Conservation (phyloP, 1,140 invertebrate species). For the Spodoptera litura region DNA sequence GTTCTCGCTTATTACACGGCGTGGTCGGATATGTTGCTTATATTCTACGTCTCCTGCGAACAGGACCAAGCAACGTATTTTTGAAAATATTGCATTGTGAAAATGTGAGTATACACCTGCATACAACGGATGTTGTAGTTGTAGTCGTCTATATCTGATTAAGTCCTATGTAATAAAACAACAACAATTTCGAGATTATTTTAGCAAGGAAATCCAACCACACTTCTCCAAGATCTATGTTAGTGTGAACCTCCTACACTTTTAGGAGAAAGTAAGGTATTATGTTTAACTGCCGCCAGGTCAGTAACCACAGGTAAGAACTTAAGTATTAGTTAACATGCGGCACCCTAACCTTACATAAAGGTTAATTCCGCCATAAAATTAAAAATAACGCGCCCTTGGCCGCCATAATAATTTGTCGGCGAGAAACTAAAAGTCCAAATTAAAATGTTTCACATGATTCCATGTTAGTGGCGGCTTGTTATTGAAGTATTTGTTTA, state of each 20-base stretch:
- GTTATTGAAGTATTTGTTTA: background rate
- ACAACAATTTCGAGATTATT: background rate
- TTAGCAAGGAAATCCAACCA: background rate
- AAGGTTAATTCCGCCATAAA: slow-evolving; percentile 6
- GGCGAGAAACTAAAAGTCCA: background rate
- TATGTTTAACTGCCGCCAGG: background rate
- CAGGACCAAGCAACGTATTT: no score
- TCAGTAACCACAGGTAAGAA: background rate
- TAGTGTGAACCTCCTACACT: no score
- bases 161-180: no score
- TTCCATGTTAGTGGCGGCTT: background rate
- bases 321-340: slow-evolving; percentile 19
- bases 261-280: no score
- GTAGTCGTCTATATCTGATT: no score
- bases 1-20: no score
- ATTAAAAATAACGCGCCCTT: slow-evolving; percentile 28
- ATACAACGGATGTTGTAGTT: no score
- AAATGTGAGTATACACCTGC: no score
- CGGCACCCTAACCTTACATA: background rate
- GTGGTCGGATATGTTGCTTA: no score
- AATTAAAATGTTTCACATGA: slow-evolving; percentile 7
- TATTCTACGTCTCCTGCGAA: no score
- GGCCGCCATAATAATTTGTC: background rate
- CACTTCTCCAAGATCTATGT: no score
- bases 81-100: no score